Evolutionary conservation across 1,140 invertebrate species (phyloP), one percentile per base, ranked within the genome.

Genomic region (Drosophila ficusphila): DNA sequence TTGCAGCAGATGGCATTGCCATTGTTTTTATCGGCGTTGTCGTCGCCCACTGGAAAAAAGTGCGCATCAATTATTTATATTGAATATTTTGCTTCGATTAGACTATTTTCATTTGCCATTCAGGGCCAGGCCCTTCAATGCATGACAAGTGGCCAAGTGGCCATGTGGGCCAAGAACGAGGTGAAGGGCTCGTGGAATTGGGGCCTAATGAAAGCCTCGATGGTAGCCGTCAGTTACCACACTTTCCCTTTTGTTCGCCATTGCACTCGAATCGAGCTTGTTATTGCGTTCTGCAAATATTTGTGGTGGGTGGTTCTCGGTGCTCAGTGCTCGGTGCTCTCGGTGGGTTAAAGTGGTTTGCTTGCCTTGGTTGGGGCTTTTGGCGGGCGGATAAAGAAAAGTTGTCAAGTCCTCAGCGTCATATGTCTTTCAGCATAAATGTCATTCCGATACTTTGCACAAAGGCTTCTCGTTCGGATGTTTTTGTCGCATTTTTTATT

Each of bases 21-120:
- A 34, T 56, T 49, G 73, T 67, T 77, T 57, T 73, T 83, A 49
- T 52, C 73, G 52, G n/a, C 58, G 47, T 31, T 47, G 58, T 38
- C 57, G 41, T 14, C 16, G 9, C 31, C 19, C 42, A 8, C 21
- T 64, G 33, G 9, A 72, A 64, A 58, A 53, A 49, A 76, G 38
- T 54, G 81, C 62, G 29, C 62, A 86, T 86, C 82, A 82, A 77
- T 88, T 88, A 88, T 88, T 88, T 76, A 82, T 65, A 78, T 76
- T 76, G 70, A 88, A 82, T 78, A 88, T 88, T 86, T 62, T 71
- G 70, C 60, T 88, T 82, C 83, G 82, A 82, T 86, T 86, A 86
- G 73, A 65, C 69, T 36, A 41, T 61, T 56, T 68, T 31, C 41
- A 75, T 72, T 39, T 53, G 54, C 31, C 79, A 79, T 53, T 68